These are phyloP conservation scores for Ficedula albicollis DNA, from an alignment of 2,797 vertebrate species.

Conservation along the genomic window DNA sequence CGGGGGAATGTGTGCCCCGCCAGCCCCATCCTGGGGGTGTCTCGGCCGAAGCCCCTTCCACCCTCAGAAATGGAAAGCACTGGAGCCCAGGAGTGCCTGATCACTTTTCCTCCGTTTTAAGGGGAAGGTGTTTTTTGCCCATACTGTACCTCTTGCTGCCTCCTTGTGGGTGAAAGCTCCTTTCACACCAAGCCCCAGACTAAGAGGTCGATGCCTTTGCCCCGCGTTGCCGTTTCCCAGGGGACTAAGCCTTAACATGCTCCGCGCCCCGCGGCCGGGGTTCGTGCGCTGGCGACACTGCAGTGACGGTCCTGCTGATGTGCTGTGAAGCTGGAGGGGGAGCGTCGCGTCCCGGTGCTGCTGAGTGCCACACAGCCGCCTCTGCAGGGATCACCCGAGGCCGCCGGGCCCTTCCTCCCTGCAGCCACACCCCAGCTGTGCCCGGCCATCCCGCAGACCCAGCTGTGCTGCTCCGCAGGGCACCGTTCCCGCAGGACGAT, in stretches of 20 bases:
- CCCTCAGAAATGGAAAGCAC: slow-evolving; percentile 10
- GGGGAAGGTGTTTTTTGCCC: slow-evolving; percentile 55
- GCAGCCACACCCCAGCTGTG: background rate
- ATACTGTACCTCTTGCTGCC: slow-evolving; percentile 56
- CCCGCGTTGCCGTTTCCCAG: slow-evolving; percentile 31
- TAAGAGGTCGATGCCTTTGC: slow-evolving; percentile 47
- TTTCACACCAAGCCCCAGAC: slow-evolving; percentile 39
- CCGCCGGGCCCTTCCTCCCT: background rate
- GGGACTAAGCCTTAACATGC: slow-evolving; percentile 74
- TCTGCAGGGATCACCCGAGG: background rate
- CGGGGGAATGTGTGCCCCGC: fast-evolving
- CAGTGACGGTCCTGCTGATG: background rate
- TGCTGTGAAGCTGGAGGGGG: background rate
- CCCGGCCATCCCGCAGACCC: background rate
- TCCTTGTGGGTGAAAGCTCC: slow-evolving; percentile 54
- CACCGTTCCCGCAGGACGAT: slow-evolving; percentile 5
- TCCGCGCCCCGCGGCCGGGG: slow-evolving; percentile 36
- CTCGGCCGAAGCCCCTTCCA: background rate
- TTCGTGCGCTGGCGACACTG: slow-evolving; percentile 25
- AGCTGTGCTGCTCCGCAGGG: background rate
- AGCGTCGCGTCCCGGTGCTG: background rate
- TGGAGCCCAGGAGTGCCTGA: slow-evolving; percentile 56
- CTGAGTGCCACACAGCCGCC: fast-evolving
- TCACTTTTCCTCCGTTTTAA: slow-evolving; percentile 65
- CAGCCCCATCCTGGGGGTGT: background rate